Base-by-base conservation (phyloP, 2,113 vertebrate species). In the Gorilla gorilla region DNA sequence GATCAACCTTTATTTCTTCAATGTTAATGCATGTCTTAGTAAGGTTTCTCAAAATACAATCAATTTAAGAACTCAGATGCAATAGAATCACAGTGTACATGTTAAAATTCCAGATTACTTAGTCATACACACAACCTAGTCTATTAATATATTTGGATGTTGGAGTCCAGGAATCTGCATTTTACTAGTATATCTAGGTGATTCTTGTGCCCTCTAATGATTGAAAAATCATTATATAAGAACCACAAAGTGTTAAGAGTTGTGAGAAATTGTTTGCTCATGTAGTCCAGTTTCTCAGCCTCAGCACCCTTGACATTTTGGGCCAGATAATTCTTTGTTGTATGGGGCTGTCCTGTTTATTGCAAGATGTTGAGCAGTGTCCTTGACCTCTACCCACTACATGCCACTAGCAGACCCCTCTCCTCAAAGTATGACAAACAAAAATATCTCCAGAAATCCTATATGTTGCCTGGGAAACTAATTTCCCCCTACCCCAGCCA, bases 1-100 rank as follows among this genome's bases (percentile, higher is more conserved):
- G 48, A 68, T 48, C 72, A 76, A 22, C 23, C 50, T 61, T 70
- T 27, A 85, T 80, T 89, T 80, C 35, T 84, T 92, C 61, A 64
- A 3, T 68, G 18, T 70, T 40, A n/a, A 68, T 70, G 30, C 68
- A 45, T 68, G 93, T 23, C 64, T 80, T 75, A 80, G 50, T 88
- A 95, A 52, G 0, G 0, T 64, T 93, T 95, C 82, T 95, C 86
- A 93, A 82, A 97, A 85, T 84, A 25, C 22, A 66, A 87, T 83
- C 23, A 48, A 87, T 79, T 35, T 50, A 35, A 80, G 20, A 27
- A 72, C 43, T 94, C 73, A 86, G 38, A n/a, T 76, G 11, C 17
- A 59, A 79, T 13, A 93, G 5, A 86, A 85, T 92, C 13, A 55
- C 27, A 64, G 8, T 78, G 5, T n/a, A 2, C 3, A 16, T 40